Conservation (phyloP, 2,797 vertebrate genomes). For the Heliangelus exortis region DNA sequence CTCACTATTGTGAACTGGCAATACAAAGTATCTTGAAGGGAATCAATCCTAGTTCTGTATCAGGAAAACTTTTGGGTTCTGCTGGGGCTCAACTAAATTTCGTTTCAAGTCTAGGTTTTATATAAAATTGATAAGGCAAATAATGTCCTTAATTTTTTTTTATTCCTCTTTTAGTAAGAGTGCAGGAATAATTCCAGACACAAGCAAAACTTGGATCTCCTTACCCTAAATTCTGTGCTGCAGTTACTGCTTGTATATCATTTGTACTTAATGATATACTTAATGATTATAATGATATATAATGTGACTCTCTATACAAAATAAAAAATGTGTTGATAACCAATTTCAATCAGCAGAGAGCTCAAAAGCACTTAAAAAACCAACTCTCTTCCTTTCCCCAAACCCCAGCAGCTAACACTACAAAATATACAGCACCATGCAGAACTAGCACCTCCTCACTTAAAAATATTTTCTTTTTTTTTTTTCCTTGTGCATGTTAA, state of each 20-base stretch:
- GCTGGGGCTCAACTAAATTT: background rate
- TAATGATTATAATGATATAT: too few relatives aligned
- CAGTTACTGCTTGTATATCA: background rate
- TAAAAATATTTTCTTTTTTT: background rate
- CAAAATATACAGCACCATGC: background rate
- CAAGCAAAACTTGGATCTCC: background rate
- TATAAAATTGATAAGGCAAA: background rate
- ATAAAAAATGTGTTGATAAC: background rate
- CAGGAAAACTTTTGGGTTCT: background rate
- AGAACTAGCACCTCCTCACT: background rate
- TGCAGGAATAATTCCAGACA: background rate
- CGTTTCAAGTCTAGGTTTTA: background rate
- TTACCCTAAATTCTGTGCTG: background rate
- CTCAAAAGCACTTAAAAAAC: background rate
- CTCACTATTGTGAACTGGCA: background rate
- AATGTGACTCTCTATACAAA: accelerated
- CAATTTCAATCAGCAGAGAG: background rate
- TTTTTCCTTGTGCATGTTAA: background rate
- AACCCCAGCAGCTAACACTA: background rate
- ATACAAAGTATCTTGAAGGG: background rate
- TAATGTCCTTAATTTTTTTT: background rate
- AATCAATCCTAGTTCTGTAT: background rate
- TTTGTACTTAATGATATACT: background rate
- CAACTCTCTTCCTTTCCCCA: background rate
- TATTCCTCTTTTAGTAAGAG: background rate